A percentile compares a stretch with the other conserved stretches of the same genome.
Conservation (phyloP, 2,113 vertebrate genomes). For the Speoplatyrhinus poulsoni region DNA sequence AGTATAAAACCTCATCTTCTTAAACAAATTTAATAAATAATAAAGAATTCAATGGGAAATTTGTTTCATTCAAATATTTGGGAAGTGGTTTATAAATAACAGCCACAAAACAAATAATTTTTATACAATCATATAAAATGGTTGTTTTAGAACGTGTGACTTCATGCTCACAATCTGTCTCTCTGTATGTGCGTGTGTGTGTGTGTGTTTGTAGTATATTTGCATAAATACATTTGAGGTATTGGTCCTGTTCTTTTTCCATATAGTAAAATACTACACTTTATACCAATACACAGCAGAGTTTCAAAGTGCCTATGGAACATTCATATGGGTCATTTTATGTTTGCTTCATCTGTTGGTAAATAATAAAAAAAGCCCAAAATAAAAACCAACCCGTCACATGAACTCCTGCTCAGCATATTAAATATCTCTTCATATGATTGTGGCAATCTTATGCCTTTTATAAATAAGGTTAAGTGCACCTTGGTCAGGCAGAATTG, state of each 20-base stretch:
- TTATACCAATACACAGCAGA: conserved; percentile 31
- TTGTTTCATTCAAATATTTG: conserved; percentile 2
- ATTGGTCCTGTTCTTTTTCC: conserved; percentile 42
- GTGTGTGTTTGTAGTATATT: conserved; percentile 14
- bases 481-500: conserved; percentile 53
- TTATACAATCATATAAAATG: conserved; percentile 15
- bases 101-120: conserved; percentile 22
- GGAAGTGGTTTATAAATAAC: conserved; percentile 11
- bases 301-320: conserved; percentile 54
- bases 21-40: neutral
- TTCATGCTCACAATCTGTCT: conserved; percentile 35
- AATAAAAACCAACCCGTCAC: conserved; percentile 10
- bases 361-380: conserved; percentile 16
- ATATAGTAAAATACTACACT: conserved; percentile 27
- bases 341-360: conserved; percentile 19
- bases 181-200: conserved; percentile 8
- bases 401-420: conserved; percentile 18
- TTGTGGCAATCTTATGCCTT: conserved; percentile 41
- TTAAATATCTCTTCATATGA: conserved; percentile 53
- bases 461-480: conserved; percentile 71
- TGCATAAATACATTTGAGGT: conserved; percentile 50
- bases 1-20: conserved; percentile 7
- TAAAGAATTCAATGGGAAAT: neutral
- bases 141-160: conserved; percentile 22
- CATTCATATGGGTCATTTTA: conserved; percentile 32